These are phyloP conservation scores for Lasioglossum vierecki DNA, from an alignment of 2,888 invertebrate species.

Conservation along the genomic window DNA sequence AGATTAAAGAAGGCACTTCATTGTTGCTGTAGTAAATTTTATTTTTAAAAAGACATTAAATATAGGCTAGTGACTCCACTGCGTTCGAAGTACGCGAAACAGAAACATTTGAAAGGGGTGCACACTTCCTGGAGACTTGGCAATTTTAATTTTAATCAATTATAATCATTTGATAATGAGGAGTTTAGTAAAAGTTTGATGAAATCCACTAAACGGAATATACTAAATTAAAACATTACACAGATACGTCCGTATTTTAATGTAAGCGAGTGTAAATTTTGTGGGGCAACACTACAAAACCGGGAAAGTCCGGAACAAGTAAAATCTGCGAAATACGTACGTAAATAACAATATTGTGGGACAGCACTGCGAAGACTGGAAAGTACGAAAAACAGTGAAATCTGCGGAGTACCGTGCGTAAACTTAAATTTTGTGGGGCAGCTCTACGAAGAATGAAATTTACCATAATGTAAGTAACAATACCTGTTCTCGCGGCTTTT, in stretches of 20 bases:
- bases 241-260: background rate
- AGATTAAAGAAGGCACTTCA: background rate
- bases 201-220: background rate
- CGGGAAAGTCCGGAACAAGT: background rate
- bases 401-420: background rate
- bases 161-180: too few species aligned
- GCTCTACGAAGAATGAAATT: background rate
- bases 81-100: background rate
- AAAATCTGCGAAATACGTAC: background rate
- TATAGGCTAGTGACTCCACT: background rate
- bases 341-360: slow-evolving; percentile 4
- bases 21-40: background rate
- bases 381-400: slow-evolving; percentile 7
- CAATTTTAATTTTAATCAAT: too few species aligned
- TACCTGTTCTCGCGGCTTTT: background rate
- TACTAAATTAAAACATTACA: background rate
- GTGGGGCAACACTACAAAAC: background rate
- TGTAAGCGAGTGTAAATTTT: background rate
- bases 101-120: background rate
- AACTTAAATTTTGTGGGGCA: slow-evolving; percentile 2
- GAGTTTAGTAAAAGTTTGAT: too few species aligned
- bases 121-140: too few species aligned
- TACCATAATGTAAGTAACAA: slow-evolving; percentile 2
- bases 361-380: slow-evolving; percentile 3
- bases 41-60: background rate